Evolutionary conservation across 2,888 invertebrate genomes (phyloP).

Genomic region (Scelioninae gen. 2): DNA sequence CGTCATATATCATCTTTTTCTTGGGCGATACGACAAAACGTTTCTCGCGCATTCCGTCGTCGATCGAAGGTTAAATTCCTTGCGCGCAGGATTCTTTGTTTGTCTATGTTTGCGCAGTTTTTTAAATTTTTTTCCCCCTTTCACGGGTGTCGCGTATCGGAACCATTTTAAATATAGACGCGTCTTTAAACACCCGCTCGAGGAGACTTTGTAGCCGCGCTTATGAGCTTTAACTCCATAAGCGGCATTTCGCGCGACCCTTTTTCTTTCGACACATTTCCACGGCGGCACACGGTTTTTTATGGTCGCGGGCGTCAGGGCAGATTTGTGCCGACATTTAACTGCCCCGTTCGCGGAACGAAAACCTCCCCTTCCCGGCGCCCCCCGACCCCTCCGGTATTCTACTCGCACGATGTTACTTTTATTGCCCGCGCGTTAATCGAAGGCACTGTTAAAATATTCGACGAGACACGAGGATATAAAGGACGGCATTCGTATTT

Average conservation of each 20-base stretch:
- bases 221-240: constrained; percentile 50
- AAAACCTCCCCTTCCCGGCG: neutral
- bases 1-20: constrained; percentile 42
- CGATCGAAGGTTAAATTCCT: constrained; percentile 48
- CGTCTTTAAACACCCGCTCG: constrained; percentile 29
- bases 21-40: constrained; percentile 29
- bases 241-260: constrained; percentile 37
- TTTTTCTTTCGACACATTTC: constrained; percentile 44
- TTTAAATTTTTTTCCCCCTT: constrained; percentile 5
- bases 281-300: constrained; percentile 28
- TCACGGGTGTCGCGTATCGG: constrained; percentile 11
- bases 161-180: constrained; percentile 41
- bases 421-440: constrained; percentile 47
- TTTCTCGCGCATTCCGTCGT: constrained; percentile 33
- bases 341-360: constrained; percentile 50
- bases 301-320: constrained; percentile 35
- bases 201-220: constrained; percentile 34
- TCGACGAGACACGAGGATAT: constrained; percentile 11
- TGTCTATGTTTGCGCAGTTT: constrained; percentile 6
- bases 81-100: constrained; percentile 20
- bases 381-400: neutral
- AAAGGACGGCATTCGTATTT: constrained; percentile 12
- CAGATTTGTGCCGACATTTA: constrained; percentile 55
- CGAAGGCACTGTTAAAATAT: constrained; percentile 22
- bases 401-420: constrained; percentile 9